phyloP scores from a whole-genome alignment of 2,113 vertebrate species.

The Tursiops truncatus region DNA sequence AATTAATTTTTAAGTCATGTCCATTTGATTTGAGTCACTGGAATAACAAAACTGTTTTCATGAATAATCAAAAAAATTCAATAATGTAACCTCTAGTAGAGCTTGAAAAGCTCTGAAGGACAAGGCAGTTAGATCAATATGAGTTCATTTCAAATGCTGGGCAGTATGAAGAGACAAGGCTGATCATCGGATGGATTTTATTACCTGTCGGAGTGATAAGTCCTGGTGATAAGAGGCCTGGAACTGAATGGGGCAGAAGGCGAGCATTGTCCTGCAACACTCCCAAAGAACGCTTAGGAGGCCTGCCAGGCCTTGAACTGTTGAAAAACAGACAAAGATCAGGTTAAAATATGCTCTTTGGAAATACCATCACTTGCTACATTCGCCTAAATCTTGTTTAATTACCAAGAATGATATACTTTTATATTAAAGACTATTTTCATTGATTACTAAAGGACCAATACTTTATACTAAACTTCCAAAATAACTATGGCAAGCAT shows the following conservation, averaged over 20 bases:
- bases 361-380: constrained; percentile 30
- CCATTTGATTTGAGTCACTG: constrained; percentile 79
- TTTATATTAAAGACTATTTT: constrained; percentile 22
- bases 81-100: constrained; percentile 88
- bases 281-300: constrained; percentile 92
- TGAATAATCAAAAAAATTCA: constrained; percentile 85
- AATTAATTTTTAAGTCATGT: constrained; percentile 76
- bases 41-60: constrained; percentile 76
- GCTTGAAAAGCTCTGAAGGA: constrained; percentile 85
- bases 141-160: constrained; percentile 86
- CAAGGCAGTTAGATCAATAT: constrained; percentile 87
- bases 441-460: not conserved
- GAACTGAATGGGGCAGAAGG: constrained; percentile 90
- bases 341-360: constrained; percentile 63
- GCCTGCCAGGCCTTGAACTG: constrained; percentile 95
- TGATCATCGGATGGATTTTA: constrained; percentile 78
- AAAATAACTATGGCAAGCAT: not conserved
- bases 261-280: constrained; percentile 89
- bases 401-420: not conserved
- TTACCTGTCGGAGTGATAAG: constrained; percentile 95
- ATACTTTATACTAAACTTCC: constrained; percentile 15
- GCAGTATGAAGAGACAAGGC: constrained; percentile 74
- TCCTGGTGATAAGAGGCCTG: constrained; percentile 91
- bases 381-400: constrained; percentile 6
- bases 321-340: constrained; percentile 66